Evolutionary conservation across 2,888 invertebrate genomes (phyloP).

Genomic region (Didymodactylos carnosus): DNA sequence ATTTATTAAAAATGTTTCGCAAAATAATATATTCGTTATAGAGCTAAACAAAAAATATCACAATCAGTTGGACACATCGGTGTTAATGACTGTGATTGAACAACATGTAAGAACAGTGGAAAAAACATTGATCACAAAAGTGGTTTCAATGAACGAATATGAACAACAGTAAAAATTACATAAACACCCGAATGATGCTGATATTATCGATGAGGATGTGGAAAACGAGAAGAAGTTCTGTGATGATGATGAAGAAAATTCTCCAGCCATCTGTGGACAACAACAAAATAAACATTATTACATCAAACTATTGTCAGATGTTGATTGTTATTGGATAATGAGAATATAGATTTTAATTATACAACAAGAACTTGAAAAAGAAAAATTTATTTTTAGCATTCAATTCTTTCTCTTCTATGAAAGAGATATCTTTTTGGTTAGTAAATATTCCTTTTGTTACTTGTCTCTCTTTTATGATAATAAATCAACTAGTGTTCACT

Average conservation of each 20-base stretch:
- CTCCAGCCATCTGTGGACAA: not conserved
- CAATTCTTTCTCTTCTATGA: not conserved
- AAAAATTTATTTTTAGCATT: not conserved
- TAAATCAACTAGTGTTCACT: too few species aligned
- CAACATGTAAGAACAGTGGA: not conserved
- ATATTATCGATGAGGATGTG: not conserved
- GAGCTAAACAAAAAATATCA: not conserved
- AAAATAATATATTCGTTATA: not conserved
- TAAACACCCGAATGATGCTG: not conserved
- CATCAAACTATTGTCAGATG: not conserved
- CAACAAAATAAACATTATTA: too few species aligned
- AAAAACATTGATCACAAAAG: too few species aligned
- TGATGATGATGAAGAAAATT: not conserved
- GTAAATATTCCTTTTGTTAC: too few species aligned
- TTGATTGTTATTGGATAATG: not conserved
- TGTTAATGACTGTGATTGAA: not conserved
- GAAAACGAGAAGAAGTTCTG: not conserved
- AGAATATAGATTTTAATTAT: too few species aligned
- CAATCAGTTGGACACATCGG: not conserved
- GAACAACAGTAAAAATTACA: too few species aligned
- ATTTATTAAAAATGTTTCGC: not conserved
- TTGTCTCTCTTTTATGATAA: too few species aligned
- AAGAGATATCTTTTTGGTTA: too few species aligned
- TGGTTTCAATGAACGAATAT: too few species aligned
- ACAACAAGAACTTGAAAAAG: not conserved